Evolutionary conservation across 92 coral and sea anemone genomes (phyloP).

Genomic region (Phymanthus crucifer): DNA sequence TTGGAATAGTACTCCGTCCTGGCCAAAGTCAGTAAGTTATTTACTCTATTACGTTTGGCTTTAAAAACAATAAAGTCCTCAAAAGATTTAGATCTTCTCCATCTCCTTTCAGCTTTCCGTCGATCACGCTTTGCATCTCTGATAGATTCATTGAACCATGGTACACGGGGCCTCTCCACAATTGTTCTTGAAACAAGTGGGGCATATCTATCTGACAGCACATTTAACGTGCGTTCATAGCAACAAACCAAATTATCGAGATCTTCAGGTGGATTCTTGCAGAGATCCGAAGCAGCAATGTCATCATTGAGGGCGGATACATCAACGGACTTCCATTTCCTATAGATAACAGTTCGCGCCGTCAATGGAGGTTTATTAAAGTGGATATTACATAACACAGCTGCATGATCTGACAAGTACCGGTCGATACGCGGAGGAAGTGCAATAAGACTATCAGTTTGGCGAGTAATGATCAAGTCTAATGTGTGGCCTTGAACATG

Average conservation of each 20-base stretch:
- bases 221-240: not conserved
- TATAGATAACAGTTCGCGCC: conserved; percentile 25
- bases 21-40: conserved; percentile 34
- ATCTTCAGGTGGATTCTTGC: not conserved
- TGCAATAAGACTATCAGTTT: conserved; percentile 34
- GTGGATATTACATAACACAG: conserved; percentile 14
- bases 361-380: conserved; percentile 22
- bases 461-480: conserved; percentile 45
- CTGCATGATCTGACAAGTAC: conserved; percentile 51
- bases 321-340: conserved; percentile 44
- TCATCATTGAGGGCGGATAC: conserved; percentile 36
- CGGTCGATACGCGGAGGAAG: conserved; percentile 34
- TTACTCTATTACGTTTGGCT: conserved; percentile 28
- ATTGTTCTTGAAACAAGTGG: conserved; percentile 37
- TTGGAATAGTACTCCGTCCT: conserved; percentile 40
- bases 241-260: not conserved
- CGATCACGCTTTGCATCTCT: conserved; percentile 47
- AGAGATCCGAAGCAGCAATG: conserved; percentile 18
- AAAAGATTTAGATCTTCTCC: conserved; percentile 11
- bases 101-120: conserved; percentile 55
- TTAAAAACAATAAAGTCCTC: conserved; percentile 29
- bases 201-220: conserved; percentile 27
- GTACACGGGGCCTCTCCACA: conserved; percentile 49
- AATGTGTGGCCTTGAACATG: conserved; percentile 52
- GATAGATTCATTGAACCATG: conserved; percentile 52